phyloP scores from a whole-genome alignment of 2,888 invertebrate genomes.

The Synergus japonicus region DNA sequence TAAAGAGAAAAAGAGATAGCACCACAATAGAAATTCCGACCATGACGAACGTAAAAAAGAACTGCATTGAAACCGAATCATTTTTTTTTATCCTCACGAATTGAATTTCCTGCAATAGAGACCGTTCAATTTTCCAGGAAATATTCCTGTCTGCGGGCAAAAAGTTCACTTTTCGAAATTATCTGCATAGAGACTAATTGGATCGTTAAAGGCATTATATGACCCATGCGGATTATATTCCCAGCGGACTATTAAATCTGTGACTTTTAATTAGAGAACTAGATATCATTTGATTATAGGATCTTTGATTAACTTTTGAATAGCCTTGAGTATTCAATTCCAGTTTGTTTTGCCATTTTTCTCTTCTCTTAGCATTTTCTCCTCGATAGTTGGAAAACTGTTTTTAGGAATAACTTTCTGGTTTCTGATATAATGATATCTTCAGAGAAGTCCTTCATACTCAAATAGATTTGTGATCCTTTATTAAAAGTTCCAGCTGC shows the following conservation, averaged over 20 bases:
- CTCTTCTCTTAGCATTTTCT: conserved; percentile 44
- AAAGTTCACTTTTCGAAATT: conserved; percentile 51
- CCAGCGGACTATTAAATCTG: conserved; percentile 31
- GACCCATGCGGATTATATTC: conserved; percentile 43
- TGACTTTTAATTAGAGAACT: conserved; percentile 18
- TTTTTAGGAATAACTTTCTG: conserved; percentile 53
- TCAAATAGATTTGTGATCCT: conserved; percentile 67
- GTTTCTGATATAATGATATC: conserved; percentile 48
- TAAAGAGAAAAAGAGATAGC: conserved; percentile 26
- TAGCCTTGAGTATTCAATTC: not conserved
- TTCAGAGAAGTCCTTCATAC: conserved; percentile 50
- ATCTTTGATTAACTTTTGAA: conserved; percentile 20
- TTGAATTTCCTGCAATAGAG: conserved; percentile 23
- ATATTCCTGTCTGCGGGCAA: conserved; percentile 32
- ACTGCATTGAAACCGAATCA: conserved; percentile 38
- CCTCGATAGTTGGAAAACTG: conserved; percentile 59
- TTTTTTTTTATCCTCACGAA: conserved; percentile 44
- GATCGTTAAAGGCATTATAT: conserved; percentile 45
- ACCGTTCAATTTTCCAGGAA: conserved; percentile 43
- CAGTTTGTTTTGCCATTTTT: not conserved
- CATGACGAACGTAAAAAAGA: conserved; percentile 23
- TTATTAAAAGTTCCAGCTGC: conserved; percentile 73
- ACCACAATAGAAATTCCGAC: conserved; percentile 27
- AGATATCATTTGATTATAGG: conserved; percentile 4
- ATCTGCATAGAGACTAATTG: conserved; percentile 57